phyloP scores from a whole-genome alignment of 37 sponge, comb jelly and placozoan genomes.

The Dysidea cf. avara region DNA sequence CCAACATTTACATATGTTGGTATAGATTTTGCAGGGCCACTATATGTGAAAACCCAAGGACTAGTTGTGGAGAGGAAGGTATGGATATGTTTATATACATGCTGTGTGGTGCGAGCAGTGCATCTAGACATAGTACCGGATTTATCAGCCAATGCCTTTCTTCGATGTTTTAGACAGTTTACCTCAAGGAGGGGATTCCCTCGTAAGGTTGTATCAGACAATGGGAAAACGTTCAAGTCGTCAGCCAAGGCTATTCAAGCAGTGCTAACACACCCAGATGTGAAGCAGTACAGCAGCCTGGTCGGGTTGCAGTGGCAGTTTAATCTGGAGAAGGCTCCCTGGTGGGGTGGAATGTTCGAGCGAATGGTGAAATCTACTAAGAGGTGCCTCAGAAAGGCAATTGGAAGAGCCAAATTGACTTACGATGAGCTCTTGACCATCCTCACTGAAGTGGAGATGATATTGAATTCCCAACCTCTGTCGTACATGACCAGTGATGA shows the following conservation, averaged over 20 bases:
- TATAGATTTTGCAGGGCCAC: neutral
- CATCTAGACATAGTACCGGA: constrained; percentile 1
- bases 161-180: no score
- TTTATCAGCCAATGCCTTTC: constrained; percentile 2
- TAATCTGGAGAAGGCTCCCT: constrained; percentile 7
- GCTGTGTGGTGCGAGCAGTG: neutral
- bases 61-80: no score
- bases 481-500: no score
- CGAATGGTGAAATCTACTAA: no score
- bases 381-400: no score
- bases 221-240: neutral
- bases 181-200: neutral
- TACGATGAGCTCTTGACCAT: no score
- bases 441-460: no score
- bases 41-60: neutral
- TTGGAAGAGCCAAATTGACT: no score
- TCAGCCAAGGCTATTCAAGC: neutral
- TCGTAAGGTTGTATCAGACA: neutral
- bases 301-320: neutral
- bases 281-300: no score
- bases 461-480: no score
- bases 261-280: neutral
- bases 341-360: constrained; percentile 2
- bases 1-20: neutral
- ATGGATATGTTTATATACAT: neutral